These are phyloP conservation scores for Acronicta alni DNA, from an alignment of 2,888 invertebrate species.

Conservation along the genomic window DNA sequence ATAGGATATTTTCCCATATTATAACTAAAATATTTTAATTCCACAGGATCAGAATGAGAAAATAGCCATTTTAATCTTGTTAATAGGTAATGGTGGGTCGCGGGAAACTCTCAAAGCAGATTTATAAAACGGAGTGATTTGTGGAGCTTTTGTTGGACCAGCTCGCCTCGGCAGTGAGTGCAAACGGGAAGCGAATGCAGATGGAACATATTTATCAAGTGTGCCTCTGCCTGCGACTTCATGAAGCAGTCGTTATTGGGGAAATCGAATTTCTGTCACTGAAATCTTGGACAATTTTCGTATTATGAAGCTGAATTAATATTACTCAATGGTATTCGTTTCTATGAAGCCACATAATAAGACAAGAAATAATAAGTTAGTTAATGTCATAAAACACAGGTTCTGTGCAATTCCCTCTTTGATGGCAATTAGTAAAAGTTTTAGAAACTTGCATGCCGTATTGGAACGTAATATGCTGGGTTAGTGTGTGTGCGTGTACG, in stretches of 20 bases:
- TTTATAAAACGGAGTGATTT: conserved; percentile 61
- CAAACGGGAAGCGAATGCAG: conserved; percentile 46
- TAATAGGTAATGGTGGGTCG: conserved; percentile 42
- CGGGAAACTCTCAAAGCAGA: conserved; percentile 41
- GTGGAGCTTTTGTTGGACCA: conserved; percentile 57
- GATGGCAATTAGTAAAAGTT: no score
- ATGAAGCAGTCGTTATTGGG: conserved; percentile 24
- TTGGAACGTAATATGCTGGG: no score
- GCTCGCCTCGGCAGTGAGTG: conserved; percentile 35
- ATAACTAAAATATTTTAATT: no score
- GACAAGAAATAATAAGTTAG: no score
- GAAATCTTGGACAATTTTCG: conserved; percentile 25
- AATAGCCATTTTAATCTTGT: conserved; percentile 19
- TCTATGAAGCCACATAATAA: not conserved
- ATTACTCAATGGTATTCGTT: not conserved
- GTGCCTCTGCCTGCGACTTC: conserved; percentile 38
- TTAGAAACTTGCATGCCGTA: no score
- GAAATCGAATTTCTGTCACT: conserved; percentile 36
- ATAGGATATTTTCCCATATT: no score
- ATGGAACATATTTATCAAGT: conserved; percentile 47
- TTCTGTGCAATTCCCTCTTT: no score
- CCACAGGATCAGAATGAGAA: not conserved
- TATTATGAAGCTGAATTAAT: conserved; percentile 15
- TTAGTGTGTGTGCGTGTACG: no score
- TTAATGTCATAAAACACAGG: no score